Percentiles rank a stretch among this genome's conserved stretches.
Conservation (phyloP, 2,797 vertebrate species). For the Graptemys geographica region DNA sequence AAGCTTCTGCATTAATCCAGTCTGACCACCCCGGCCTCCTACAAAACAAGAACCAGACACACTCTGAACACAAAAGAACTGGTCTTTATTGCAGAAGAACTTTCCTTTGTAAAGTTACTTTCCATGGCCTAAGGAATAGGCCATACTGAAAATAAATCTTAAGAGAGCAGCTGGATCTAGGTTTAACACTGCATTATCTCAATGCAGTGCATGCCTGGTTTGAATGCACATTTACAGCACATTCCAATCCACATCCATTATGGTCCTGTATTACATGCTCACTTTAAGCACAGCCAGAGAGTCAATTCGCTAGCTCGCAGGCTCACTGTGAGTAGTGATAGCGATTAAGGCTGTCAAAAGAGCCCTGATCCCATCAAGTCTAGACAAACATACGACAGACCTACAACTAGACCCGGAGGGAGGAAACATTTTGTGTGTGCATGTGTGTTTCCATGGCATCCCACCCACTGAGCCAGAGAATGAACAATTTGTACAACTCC, state of each 20-base stretch:
- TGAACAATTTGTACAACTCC: slow-evolving; percentile 45
- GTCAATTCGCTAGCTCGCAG: slow-evolving; percentile 32
- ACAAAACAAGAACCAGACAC: slow-evolving; percentile 37
- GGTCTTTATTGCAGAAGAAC: not conserved
- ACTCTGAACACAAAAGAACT: not conserved
- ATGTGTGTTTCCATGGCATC: slow-evolving; percentile 28
- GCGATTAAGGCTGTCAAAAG: slow-evolving; percentile 55
- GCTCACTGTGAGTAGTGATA: slow-evolving; percentile 52
- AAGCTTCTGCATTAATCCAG: not conserved
- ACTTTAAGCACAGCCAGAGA: slow-evolving; percentile 56
- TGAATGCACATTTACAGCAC: slow-evolving; percentile 41
- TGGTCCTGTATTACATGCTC: slow-evolving; percentile 7
- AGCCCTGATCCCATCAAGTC: slow-evolving; percentile 21
- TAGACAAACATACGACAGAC: slow-evolving; percentile 47
- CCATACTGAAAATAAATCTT: slow-evolving; percentile 55
- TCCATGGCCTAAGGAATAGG: slow-evolving; percentile 25
- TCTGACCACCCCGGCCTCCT: not conserved
- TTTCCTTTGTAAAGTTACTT: slow-evolving; percentile 39
- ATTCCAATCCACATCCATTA: slow-evolving; percentile 39
- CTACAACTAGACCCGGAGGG: slow-evolving; percentile 46
- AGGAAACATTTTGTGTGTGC: not conserved
- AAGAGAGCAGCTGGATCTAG: slow-evolving; percentile 39
- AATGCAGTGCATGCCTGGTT: slow-evolving; percentile 52
- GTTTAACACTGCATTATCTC: slow-evolving; percentile 59
- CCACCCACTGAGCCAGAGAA: slow-evolving; percentile 37